Base-by-base conservation (phyloP, 1,140 invertebrate species). In the Papilio glaucus region DNA sequence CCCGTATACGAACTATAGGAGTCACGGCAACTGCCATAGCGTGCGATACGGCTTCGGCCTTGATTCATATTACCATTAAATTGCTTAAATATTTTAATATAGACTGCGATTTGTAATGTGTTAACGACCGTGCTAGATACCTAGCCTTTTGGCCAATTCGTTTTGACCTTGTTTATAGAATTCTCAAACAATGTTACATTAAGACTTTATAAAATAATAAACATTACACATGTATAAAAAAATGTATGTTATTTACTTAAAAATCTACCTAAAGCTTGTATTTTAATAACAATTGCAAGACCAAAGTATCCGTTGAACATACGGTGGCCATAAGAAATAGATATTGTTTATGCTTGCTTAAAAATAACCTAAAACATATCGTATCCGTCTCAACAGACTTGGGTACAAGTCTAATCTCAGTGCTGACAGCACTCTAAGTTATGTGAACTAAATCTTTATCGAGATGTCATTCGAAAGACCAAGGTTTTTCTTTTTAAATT, bases 121-220 rank as follows among this genome's bases (percentile, higher is more conserved):
- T 39, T 39, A 39, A 63, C 61, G 61, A 33, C 61, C 29, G 61
- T 15, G n/a, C 61, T 33, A 63, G 33, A 63, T 63, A 63, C 61
- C n/a, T 63, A 24, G 1, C 26, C 29, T 63, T 63, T 63, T 26
- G 26, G 29, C 8, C 15, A 18, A 18, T 37, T 63, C n/a, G 61
- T 63, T 63, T 13, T 38, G 61, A 29, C 61, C 61, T 63, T n/a
- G 61, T 63, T 63, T 37, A 33, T 33, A 60, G 57, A 29, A 29
- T 26, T 60, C 26, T 21, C 18, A 10, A 49, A 49, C 21, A 49
- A 49, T 49, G 45, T 49, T 49, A 49, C 8, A 49, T 49, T 49
- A 18, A 21, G 18, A 49, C 45, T 18, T 49, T n/a, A n/a, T n/a
- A n/a, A n/a, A n/a, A n/a, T n/a, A n/a, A n/a, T n/a, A n/a, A n/a